Evolutionary conservation across 2,888 invertebrate genomes (phyloP).

Genomic region (Polydrusus cervinus): DNA sequence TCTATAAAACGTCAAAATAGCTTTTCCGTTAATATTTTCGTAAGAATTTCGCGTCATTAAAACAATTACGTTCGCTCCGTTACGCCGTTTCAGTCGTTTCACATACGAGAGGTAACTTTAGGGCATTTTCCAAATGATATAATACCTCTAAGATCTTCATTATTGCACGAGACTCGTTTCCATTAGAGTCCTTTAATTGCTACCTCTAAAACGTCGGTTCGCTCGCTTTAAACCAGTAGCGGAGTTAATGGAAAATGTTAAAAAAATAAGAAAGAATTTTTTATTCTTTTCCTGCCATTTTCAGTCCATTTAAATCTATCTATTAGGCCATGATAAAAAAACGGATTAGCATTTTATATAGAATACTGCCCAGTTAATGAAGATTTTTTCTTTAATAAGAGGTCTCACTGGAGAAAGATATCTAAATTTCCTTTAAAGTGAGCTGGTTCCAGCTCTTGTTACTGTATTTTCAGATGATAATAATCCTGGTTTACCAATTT

Average conservation of each 20-base stretch:
- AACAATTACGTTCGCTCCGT: conserved; percentile 36
- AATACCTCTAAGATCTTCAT: conserved; percentile 40
- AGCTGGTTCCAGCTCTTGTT: no score
- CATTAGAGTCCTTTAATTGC: conserved; percentile 36
- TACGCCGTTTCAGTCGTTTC: conserved; percentile 15
- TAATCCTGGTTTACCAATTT: no score
- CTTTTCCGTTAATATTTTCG: neutral
- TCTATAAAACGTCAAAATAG: neutral
- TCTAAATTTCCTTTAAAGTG: no score
- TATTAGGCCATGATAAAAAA: no score
- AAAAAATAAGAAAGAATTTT: neutral
- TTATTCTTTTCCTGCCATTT: no score
- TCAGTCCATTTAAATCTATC: no score
- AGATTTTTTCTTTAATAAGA: no score
- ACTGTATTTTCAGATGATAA: no score
- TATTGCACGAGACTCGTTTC: conserved; percentile 31
- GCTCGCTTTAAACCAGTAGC: conserved; percentile 11
- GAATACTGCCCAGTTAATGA: no score
- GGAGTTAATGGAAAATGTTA: neutral
- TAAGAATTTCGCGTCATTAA: conserved; percentile 17
- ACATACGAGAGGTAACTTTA: conserved; percentile 36
- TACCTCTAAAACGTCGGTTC: conserved; percentile 18
- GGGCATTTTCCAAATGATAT: conserved; percentile 39
- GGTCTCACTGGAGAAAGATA: no score
- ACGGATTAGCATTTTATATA: no score